phyloP scores from a whole-genome alignment of 2,113 vertebrate genomes.

The Bos indicus region DNA sequence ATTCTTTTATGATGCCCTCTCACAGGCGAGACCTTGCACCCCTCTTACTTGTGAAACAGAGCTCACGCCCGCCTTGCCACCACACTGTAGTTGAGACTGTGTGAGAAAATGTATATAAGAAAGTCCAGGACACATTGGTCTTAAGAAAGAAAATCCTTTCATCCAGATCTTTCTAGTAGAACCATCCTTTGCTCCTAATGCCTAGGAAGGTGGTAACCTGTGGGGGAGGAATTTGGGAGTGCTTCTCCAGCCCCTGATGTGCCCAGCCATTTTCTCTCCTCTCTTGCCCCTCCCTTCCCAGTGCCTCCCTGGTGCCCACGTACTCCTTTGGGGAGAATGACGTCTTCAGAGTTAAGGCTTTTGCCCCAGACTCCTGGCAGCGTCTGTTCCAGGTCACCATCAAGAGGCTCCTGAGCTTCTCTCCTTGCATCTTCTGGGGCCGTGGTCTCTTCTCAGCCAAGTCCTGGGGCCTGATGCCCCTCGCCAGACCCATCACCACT shows the following conservation, averaged over 20 bases:
- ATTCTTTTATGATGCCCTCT: neutral
- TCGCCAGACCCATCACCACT: constrained; percentile 81
- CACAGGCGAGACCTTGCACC: neutral
- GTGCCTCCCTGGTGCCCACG: constrained; percentile 86
- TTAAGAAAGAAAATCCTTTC: neutral
- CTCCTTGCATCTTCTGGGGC: constrained; percentile 86
- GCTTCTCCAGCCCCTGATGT: neutral
- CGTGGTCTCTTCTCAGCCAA: constrained; percentile 48
- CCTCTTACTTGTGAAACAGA: neutral
- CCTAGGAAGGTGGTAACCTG: neutral
- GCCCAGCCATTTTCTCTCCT: neutral
- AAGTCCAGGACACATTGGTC: neutral
- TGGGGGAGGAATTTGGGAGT: neutral
- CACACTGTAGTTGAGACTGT: neutral
- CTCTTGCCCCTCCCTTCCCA: constrained; percentile 32
- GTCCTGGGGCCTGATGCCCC: constrained; percentile 79
- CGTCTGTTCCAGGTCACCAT: constrained; percentile 77
- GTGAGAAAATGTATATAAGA: neutral
- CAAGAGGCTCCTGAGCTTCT: constrained; percentile 80
- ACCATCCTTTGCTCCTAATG: neutral
- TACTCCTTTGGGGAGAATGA: constrained; percentile 91
- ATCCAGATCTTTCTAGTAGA: neutral
- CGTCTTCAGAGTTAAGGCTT: constrained; percentile 79
- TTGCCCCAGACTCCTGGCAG: constrained; percentile 77
- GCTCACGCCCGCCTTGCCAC: neutral